Evolutionary conservation across 1,140 invertebrate species (phyloP).

Genomic region (Drosophila obscura): DNA sequence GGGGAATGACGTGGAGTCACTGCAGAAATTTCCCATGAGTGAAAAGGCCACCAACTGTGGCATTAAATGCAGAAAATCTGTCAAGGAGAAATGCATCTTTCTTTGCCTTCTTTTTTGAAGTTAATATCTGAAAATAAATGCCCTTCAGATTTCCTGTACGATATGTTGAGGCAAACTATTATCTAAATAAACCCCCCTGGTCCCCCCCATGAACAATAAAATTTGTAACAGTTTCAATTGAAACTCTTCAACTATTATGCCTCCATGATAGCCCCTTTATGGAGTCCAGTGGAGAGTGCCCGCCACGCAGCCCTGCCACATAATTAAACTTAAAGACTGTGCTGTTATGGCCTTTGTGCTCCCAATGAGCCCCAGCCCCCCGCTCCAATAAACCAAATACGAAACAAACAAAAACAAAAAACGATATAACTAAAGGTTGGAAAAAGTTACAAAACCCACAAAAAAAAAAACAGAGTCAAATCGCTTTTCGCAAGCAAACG

Average conservation of each 20-base stretch:
- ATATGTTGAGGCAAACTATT: conserved; percentile 7
- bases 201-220: conserved; percentile 33
- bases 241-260: conserved; percentile 47
- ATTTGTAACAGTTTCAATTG: conserved; percentile 63
- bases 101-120: too few species aligned
- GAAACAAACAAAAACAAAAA: conserved; percentile 13
- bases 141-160: neutral
- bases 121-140: too few species aligned
- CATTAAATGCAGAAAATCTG: too few species aligned
- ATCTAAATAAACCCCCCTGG: too few species aligned
- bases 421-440: conserved; percentile 6
- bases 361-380: conserved; percentile 57
- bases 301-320: conserved; percentile 38
- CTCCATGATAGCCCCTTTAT: conserved; percentile 39
- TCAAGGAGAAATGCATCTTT: too few species aligned
- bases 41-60: too few species aligned
- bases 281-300: conserved; percentile 1
- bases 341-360: conserved; percentile 64
- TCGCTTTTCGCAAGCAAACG: conserved; percentile 81
- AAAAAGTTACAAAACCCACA: conserved; percentile 51
- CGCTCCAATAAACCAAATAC: conserved; percentile 43
- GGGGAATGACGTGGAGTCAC: neutral
- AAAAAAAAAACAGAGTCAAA: conserved; percentile 51
- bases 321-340: conserved; percentile 71
- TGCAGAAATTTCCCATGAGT: too few species aligned